These are phyloP conservation scores for Ametastegia equiseti DNA, from an alignment of 2,888 invertebrate genomes.

Conservation along the genomic window DNA sequence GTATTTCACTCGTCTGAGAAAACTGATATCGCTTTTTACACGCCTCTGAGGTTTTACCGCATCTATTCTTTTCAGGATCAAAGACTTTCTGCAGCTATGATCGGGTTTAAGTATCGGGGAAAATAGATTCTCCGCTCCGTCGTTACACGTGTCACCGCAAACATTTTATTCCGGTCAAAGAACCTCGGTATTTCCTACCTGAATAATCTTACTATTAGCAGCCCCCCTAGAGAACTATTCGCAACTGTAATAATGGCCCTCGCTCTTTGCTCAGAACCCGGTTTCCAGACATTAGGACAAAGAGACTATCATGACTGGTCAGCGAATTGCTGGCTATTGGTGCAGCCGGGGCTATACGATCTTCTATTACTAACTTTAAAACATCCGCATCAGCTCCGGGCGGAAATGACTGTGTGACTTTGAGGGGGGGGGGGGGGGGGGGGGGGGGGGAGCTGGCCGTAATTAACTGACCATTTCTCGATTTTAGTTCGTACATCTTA, in stretches of 20 bases:
- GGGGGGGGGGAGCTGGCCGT: background rate
- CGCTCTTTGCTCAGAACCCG: background rate
- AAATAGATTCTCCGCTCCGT: background rate
- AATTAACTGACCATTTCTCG: background rate
- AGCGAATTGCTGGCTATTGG: slow-evolving; percentile 25
- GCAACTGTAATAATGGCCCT: slow-evolving; percentile 35
- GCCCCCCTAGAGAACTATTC: slow-evolving; percentile 33
- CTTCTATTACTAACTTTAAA: background rate
- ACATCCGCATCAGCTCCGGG: background rate
- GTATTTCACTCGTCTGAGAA: slow-evolving; percentile 14
- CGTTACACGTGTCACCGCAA: background rate
- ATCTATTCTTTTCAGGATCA: background rate
- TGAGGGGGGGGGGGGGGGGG: background rate
- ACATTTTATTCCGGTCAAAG: background rate
- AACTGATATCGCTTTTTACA: slow-evolving; percentile 8
- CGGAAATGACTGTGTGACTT: background rate
- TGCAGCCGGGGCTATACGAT: background rate
- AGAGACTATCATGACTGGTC: slow-evolving; percentile 25
- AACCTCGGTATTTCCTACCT: slow-evolving; percentile 33
- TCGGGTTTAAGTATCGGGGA: background rate
- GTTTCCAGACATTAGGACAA: slow-evolving; percentile 11
- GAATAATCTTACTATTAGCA: slow-evolving; percentile 41
- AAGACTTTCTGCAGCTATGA: background rate
- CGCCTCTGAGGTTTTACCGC: background rate
- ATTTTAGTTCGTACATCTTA: no score